Evolutionary conservation across 2,113 vertebrate species (phyloP).

Genomic region (Variabilichromis moorii): DNA sequence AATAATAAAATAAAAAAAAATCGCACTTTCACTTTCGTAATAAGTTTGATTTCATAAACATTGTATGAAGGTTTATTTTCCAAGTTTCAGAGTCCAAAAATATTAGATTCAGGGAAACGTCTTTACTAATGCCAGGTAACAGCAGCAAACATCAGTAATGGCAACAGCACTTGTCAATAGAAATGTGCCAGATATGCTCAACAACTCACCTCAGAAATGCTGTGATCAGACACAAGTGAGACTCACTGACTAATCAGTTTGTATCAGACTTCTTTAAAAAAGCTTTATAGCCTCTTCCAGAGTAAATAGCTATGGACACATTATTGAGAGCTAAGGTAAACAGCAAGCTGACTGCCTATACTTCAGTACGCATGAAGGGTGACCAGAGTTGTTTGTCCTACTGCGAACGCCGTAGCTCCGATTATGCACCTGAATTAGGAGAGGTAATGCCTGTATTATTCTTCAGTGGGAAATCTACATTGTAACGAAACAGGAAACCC

Average conservation of each 20-base stretch:
- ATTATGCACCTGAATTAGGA: neutral
- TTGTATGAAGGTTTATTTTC: neutral
- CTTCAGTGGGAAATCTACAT: neutral
- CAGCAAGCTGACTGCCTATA: neutral
- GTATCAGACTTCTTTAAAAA: neutral
- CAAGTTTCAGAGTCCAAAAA: neutral
- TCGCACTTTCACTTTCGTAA: fast-evolving
- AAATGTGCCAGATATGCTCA: neutral
- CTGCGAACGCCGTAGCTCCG: fast-evolving
- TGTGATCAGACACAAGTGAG: neutral
- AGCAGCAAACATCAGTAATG: neutral
- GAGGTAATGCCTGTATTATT: neutral
- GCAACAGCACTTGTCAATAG: neutral
- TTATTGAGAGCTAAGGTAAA: neutral
- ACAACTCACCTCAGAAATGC: neutral
- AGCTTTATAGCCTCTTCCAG: neutral
- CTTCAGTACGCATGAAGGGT: neutral
- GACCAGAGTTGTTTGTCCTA: neutral
- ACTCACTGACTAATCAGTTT: neutral
- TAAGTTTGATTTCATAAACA: neutral
- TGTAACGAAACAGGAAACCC: fast-evolving
- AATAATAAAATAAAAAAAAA: neutral
- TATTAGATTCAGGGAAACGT: neutral
- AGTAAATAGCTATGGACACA: neutral
- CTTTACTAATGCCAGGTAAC: neutral